A percentile compares a stretch with the other conserved stretches of the same genome.
Evolutionary conservation across 2,888 invertebrate genomes (phyloP).

Genomic region (Conus canariensis): DNA sequence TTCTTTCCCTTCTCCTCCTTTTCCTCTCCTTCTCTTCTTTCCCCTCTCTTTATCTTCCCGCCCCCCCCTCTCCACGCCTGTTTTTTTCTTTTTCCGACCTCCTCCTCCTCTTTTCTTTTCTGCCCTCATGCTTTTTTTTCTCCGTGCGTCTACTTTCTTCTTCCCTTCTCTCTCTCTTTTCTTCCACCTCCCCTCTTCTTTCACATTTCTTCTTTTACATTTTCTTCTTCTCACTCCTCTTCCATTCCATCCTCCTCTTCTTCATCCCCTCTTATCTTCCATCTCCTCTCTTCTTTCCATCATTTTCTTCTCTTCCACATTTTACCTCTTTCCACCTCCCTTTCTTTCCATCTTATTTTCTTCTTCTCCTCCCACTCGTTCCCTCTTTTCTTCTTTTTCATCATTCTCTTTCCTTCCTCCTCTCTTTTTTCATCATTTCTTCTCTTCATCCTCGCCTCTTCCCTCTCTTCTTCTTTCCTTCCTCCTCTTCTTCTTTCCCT

Average conservation of each 20-base stretch:
- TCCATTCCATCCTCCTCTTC: background rate
- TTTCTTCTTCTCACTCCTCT: background rate
- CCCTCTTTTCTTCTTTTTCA: background rate
- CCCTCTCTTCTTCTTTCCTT: background rate
- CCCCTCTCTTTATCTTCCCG: too few species aligned
- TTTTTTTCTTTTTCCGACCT: too few species aligned
- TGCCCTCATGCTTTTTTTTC: too few species aligned
- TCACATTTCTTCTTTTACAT: too few species aligned
- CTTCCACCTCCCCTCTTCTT: background rate
- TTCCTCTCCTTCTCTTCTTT: too few species aligned
- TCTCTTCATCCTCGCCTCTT: background rate
- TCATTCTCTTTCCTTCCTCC: background rate
- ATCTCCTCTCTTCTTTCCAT: background rate
- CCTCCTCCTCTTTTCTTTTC: too few species aligned
- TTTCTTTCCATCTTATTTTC: conserved; percentile 22
- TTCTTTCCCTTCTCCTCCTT: too few species aligned
- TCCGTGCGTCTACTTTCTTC: background rate
- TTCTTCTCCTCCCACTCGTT: background rate
- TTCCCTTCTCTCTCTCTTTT: background rate
- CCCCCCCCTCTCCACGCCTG: too few species aligned
- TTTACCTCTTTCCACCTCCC: too few species aligned
- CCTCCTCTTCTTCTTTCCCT: background rate
- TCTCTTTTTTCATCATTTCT: background rate
- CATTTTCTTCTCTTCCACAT: background rate
- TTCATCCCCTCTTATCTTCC: background rate